A percentile compares a stretch with the other conserved stretches of the same genome.
phyloP scores from a whole-genome alignment of 2,797 vertebrate genomes.

The Monodelphis domestica region DNA sequence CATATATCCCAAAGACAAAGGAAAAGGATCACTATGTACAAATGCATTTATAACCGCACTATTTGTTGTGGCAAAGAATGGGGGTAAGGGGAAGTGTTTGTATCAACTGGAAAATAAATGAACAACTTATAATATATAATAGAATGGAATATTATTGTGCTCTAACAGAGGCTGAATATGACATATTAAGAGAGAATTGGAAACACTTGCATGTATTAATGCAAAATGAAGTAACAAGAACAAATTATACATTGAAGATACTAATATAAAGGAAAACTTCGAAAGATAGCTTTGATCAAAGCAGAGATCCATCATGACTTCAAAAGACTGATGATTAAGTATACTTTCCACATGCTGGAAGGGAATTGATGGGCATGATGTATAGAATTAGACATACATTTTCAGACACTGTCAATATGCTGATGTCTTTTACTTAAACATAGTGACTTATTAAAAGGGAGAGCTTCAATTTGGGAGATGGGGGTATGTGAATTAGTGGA shows the following conservation, averaged over 20 bases:
- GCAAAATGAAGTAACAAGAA: background rate
- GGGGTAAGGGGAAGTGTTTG: background rate
- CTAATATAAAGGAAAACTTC: background rate
- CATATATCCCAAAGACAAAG: background rate
- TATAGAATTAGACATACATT: background rate
- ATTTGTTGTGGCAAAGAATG: background rate
- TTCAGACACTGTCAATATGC: background rate
- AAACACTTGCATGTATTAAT: background rate
- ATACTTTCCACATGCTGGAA: background rate
- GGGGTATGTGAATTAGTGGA: background rate
- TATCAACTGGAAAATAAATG: background rate
- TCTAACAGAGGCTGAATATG: background rate
- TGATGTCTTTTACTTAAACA: background rate
- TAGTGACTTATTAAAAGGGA: background rate
- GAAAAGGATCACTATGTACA: background rate
- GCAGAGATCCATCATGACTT: background rate
- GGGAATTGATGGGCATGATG: background rate
- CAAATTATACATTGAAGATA: background rate
- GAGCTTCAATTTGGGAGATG: background rate
- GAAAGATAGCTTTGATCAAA: background rate
- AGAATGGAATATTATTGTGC: background rate
- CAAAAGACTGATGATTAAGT: background rate
- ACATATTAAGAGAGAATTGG: background rate
- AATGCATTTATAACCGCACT: background rate
- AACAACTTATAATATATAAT: background rate